These are phyloP conservation scores for Cromileptes altivelis DNA, from an alignment of 2,113 vertebrate genomes.

Conservation along the genomic window DNA sequence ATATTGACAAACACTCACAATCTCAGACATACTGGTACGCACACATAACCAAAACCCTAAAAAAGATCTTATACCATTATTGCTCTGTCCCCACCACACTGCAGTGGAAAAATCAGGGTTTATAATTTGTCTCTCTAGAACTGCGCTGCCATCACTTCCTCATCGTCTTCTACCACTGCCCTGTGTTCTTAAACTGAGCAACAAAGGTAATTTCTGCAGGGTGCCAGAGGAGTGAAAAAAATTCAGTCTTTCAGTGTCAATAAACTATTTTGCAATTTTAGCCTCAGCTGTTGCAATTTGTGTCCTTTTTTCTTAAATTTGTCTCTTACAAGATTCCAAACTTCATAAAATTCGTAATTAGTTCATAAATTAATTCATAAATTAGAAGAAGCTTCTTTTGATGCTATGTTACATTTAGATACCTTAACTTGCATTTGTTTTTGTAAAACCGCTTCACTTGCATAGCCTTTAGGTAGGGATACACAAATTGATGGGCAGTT, in stretches of 20 bases:
- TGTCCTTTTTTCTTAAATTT: neutral
- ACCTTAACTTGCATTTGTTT: neutral
- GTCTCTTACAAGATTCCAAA: neutral
- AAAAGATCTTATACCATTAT: slow-evolving; percentile 30
- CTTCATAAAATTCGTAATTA: too few species aligned
- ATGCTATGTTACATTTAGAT: neutral
- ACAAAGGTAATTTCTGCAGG: neutral
- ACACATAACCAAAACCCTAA: slow-evolving; percentile 14
- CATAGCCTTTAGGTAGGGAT: neutral
- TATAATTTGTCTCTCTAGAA: neutral
- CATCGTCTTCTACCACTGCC: neutral
- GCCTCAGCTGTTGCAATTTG: neutral
- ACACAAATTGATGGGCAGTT: neutral
- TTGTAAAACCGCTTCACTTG: neutral
- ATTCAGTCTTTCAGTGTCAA: slow-evolving; percentile 9
- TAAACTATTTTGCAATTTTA: neutral
- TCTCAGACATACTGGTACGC: slow-evolving; percentile 9
- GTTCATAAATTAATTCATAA: too few species aligned
- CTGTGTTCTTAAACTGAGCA: neutral
- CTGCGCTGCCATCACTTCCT: neutral
- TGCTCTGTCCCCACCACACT: slow-evolving; percentile 25
- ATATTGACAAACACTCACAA: slow-evolving; percentile 28
- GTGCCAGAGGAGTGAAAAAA: neutral
- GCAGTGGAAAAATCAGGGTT: slow-evolving; percentile 22
- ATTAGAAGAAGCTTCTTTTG: neutral